These are phyloP conservation scores for Indri indri DNA, from an alignment of 2,113 vertebrate genomes.

Conservation along the genomic window DNA sequence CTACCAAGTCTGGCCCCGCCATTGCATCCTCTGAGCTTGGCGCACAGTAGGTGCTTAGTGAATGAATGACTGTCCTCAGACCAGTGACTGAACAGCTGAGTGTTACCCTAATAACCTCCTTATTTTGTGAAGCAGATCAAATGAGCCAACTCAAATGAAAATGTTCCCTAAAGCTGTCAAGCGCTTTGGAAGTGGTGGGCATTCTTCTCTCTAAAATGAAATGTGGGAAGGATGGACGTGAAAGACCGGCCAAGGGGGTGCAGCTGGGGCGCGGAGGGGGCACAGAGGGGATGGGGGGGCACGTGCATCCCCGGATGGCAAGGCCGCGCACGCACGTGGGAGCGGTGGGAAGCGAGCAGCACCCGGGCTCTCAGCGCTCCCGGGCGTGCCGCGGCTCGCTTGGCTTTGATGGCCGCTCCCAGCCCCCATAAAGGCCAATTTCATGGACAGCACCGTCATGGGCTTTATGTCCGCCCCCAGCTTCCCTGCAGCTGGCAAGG, in stretches of 20 bases:
- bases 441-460: neutral
- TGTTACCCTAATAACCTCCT: neutral
- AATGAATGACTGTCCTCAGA: neutral
- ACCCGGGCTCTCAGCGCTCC: neutral
- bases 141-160: neutral
- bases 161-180: neutral
- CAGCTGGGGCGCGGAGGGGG: neutral
- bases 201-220: neutral
- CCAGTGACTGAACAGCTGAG: neutral
- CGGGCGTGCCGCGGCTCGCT: conserved; percentile 11
- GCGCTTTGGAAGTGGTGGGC: rapidly evolving
- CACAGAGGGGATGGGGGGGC: rapidly evolving
- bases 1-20: neutral
- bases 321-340: neutral
- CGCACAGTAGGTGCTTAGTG: neutral
- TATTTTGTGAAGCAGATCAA: neutral
- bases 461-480: neutral
- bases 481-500: neutral
- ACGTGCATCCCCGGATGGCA: neutral
- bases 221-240: rapidly evolving
- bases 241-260: neutral
- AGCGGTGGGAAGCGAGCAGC: neutral
- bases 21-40: neutral
- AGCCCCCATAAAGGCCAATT: neutral
- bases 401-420: neutral